These are phyloP conservation scores for Lethenteron camtschaticum DNA, from an alignment of 2,113 vertebrate genomes.

Conservation along the genomic window DNA sequence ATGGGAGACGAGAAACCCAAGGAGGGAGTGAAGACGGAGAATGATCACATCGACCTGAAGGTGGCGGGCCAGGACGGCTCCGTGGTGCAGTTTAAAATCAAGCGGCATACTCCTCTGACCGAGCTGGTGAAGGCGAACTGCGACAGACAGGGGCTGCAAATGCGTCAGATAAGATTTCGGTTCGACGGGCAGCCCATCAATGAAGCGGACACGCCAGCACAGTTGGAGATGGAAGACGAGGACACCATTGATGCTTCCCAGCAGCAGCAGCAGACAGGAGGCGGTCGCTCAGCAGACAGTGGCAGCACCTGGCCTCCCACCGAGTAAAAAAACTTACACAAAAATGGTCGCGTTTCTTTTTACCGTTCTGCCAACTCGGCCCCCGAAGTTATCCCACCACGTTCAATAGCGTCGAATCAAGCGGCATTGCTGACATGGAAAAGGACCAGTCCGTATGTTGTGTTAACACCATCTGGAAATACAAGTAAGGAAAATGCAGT, in stretches of 20 bases:
- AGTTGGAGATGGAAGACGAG: conserved; percentile 99
- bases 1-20: conserved; percentile 13
- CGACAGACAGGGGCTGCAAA: conserved; percentile 90
- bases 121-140: conserved; percentile 99
- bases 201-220: conserved; percentile 88
- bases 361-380: too few species aligned
- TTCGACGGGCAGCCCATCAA: conserved; percentile 97
- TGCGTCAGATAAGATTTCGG: conserved; percentile 95
- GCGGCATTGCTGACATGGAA: too few species aligned
- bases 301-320: too few species aligned
- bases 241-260: conserved; percentile 96
- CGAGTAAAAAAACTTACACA: too few species aligned
- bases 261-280: conserved; percentile 63
- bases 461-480: too few species aligned
- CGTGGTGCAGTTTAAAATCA: conserved; percentile 98
- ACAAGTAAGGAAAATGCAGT: too few species aligned
- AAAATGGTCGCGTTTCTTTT: too few species aligned
- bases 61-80: conserved; percentile 94
- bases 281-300: conserved; percentile 33
- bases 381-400: too few species aligned
- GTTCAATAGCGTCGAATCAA: too few species aligned
- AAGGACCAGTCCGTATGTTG: too few species aligned
- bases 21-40: conserved; percentile 91
- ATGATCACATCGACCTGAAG: conserved; percentile 96
- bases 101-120: conserved; percentile 85